Percentiles rank a stretch among this genome's conserved stretches.
Conservation (phyloP, 1,140 invertebrate genomes). For the Reticulitermes speratus region DNA sequence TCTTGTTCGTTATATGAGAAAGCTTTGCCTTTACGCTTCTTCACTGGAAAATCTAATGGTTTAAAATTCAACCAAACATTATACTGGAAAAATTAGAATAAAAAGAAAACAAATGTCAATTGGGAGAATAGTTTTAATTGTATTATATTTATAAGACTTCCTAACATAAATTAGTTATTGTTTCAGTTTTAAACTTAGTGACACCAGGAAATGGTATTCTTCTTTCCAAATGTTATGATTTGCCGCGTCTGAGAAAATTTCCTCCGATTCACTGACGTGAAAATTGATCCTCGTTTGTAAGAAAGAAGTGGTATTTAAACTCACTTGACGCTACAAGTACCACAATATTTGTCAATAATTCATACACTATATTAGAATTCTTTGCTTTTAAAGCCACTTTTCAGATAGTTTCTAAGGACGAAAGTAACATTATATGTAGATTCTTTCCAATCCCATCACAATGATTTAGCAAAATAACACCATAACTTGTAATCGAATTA, state of each 20-base stretch:
- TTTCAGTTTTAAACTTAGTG: not conserved
- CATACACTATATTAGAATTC: too few species aligned
- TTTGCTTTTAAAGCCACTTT: too few species aligned
- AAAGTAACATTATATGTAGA: too few species aligned
- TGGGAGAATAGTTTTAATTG: not conserved
- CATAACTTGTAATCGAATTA: too few species aligned
- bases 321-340: not conserved
- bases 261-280: not conserved
- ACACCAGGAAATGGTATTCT: not conserved
- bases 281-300: not conserved
- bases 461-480: too few species aligned
- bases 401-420: too few species aligned
- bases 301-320: not conserved
- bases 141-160: not conserved
- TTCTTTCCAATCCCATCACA: too few species aligned
- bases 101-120: not conserved
- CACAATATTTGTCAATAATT: not conserved
- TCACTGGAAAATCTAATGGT: constrained; percentile 6
- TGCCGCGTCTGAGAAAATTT: not conserved
- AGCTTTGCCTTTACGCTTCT: not conserved
- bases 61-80: not conserved
- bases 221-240: not conserved
- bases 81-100: not conserved
- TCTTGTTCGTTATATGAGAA: not conserved
- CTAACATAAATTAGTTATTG: not conserved